Evolutionary conservation across 1,140 invertebrate genomes (phyloP), one percentile per base, ranked within the genome.

Genomic region (Chelonus insularis): DNA sequence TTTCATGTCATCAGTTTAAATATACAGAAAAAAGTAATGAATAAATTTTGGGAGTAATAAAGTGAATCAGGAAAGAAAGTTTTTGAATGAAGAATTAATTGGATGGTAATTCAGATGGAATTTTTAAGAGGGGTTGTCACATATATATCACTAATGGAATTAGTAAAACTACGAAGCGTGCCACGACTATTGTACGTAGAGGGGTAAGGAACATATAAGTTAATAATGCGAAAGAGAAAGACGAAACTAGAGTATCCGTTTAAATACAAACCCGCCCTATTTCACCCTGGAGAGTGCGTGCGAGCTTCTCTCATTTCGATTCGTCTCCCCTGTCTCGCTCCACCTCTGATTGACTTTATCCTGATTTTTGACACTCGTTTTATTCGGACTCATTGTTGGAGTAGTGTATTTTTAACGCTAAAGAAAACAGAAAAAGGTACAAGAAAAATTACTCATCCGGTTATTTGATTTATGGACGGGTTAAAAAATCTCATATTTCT

Each of bases 211-310:
- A 14, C 37, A 39, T 39, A 14, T 0, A 2, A 12, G 12, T n/a
- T 5, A 16, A 23, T 7, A 36, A 11, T 4, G n/a, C 11, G 29
- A 14, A 11, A 11, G 1, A 36, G 32, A 18, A 18, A 36, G 32
- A 36, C 21, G 12, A 18, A 34, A 36, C 21, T 9, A 50, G 23
- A 8, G 23, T 9, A 16, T 39, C 34, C 16, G 36, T 21, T 55
- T 39, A 39, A 39, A 55, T 55, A 39, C 29, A 55, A 55, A 55
- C 52, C 50, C 52, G 52, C 52, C 52, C 52, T 34, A 21, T 55
- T 55, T 18, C 52, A 55, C 25, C 48, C 48, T 32, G 23, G 18
- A 51, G 41, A 43, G 41, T 43, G 18, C 41, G 41, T 43, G 41
- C 16, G 18, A 18, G 12, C 41, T 43, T 43, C 41, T 43, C 41